A percentile compares a stretch with the other conserved stretches of the same genome.
These are phyloP conservation scores for Tridacna gigas DNA, from an alignment of 2,888 invertebrate species.

Conservation along the genomic window DNA sequence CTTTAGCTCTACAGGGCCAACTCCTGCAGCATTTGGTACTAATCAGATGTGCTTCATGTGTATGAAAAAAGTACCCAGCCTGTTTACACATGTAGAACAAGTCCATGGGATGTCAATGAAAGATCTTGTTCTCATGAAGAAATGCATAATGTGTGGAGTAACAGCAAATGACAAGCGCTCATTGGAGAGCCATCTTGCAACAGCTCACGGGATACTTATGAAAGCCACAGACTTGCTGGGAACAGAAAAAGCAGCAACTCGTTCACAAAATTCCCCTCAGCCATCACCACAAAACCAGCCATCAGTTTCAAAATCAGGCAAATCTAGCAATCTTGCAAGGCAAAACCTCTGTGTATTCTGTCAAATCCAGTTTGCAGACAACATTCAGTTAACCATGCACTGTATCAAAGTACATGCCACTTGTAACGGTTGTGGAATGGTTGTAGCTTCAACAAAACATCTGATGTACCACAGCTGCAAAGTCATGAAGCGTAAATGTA, in stretches of 20 bases:
- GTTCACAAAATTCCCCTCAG: slow-evolving; percentile 22
- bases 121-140: slow-evolving; percentile 70
- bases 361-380: slow-evolving; percentile 78
- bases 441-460: slow-evolving; percentile 74
- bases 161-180: slow-evolving; percentile 70
- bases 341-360: slow-evolving; percentile 79
- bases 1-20: slow-evolving; percentile 39
- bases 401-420: slow-evolving; percentile 79
- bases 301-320: slow-evolving; percentile 24
- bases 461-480: slow-evolving; percentile 75
- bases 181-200: slow-evolving; percentile 77
- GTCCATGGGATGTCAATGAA: slow-evolving; percentile 69
- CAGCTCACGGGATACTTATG: slow-evolving; percentile 76
- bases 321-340: slow-evolving; percentile 25
- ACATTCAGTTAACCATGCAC: slow-evolving; percentile 79
- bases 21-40: slow-evolving; percentile 13
- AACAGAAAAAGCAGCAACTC: slow-evolving; percentile 27
- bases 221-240: slow-evolving; percentile 62
- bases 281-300: slow-evolving; percentile 29
- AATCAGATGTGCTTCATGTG: slow-evolving; percentile 69
- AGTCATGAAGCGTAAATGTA: slow-evolving; percentile 69
- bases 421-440: slow-evolving; percentile 81
- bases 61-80: slow-evolving; percentile 61
- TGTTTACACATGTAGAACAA: slow-evolving; percentile 67
- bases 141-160: slow-evolving; percentile 79